Evolutionary conservation across 2,113 vertebrate genomes (phyloP).

Genomic region (Fukomys damarensis): DNA sequence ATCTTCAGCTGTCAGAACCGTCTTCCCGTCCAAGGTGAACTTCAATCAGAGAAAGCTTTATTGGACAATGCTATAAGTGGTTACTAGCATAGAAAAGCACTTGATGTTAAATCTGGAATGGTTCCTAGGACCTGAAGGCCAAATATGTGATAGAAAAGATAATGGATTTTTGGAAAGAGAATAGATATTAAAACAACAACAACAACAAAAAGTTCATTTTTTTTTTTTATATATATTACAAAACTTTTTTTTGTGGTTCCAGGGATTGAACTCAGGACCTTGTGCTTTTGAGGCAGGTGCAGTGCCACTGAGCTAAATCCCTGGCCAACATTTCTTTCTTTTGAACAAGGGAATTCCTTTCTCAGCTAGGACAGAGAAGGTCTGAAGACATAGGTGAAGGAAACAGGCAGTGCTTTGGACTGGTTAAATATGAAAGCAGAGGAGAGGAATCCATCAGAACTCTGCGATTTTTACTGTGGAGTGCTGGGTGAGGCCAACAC

Average conservation of each 20-base stretch:
- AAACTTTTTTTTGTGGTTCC: no score
- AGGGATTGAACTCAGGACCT: no score
- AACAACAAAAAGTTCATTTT: no score
- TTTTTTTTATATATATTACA: no score
- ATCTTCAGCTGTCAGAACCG: neutral
- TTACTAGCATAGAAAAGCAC: accelerated
- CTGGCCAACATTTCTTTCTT: neutral
- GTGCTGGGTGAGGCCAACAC: accelerated
- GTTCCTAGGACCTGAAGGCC: neutral
- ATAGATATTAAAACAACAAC: neutral
- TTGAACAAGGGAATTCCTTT: neutral
- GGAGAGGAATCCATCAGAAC: neutral
- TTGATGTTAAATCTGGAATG: neutral
- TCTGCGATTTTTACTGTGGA: neutral
- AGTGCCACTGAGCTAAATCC: no score
- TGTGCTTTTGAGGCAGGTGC: no score
- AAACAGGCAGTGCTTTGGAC: neutral
- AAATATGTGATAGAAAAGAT: neutral
- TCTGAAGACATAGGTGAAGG: neutral
- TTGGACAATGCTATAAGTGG: no score
- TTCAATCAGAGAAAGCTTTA: neutral
- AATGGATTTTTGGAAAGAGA: neutral
- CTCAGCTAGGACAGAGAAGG: neutral
- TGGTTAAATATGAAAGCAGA: accelerated
- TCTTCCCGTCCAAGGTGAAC: neutral